Evolutionary conservation across 2,888 invertebrate species (phyloP).

Genomic region (Nephrotoma guestfalica): DNA sequence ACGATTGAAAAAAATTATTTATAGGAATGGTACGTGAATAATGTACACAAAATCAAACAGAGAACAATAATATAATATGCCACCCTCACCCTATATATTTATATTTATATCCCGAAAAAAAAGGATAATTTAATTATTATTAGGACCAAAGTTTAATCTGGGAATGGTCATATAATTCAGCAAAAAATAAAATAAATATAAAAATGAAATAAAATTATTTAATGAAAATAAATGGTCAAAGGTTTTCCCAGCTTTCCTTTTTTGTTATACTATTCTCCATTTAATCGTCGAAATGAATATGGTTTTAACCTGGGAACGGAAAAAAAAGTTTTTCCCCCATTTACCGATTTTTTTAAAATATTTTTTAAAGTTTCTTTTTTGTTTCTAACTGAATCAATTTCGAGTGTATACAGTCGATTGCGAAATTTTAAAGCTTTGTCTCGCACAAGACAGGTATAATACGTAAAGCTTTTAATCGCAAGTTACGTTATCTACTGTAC

Average conservation of each 20-base stretch:
- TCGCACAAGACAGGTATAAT: neutral
- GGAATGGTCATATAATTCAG: neutral
- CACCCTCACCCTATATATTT: neutral
- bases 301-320: neutral
- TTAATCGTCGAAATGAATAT: neutral
- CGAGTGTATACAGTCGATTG: neutral
- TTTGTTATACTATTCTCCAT: neutral
- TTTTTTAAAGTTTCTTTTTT: neutral
- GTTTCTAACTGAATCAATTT: neutral
- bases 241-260: neutral
- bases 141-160: neutral
- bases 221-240: neutral
- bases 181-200: neutral
- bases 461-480: neutral
- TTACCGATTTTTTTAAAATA: neutral
- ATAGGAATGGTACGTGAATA: neutral
- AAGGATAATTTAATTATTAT: neutral
- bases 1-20: neutral
- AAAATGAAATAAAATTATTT: neutral
- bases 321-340: neutral
- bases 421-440: neutral
- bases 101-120: neutral
- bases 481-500: neutral
- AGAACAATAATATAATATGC: neutral
- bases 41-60: neutral